These are phyloP conservation scores for Hydractinia symbiolongicarpus DNA, from an alignment of 30 jellyfish, hydroid and myxozoan species.

Conservation along the genomic window DNA sequence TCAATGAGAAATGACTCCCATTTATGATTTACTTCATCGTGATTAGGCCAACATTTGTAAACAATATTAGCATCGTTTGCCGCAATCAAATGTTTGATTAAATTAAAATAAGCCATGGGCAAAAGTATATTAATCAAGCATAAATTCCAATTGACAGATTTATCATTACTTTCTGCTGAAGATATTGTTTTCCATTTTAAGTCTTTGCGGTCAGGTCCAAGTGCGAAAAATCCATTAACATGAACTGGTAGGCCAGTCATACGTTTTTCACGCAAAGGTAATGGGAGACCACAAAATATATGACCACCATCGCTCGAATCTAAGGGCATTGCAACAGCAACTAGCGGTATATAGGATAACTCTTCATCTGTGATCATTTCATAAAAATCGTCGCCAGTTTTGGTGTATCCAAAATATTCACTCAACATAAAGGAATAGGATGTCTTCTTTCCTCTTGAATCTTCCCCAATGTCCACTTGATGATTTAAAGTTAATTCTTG, in stretches of 20 bases:
- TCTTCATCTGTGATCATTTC: constrained; percentile 24
- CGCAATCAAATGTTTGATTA: constrained; percentile 21
- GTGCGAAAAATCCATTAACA: constrained; percentile 74
- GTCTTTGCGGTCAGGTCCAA: constrained; percentile 70
- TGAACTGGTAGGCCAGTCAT: constrained; percentile 76
- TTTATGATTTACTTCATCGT: constrained; percentile 40
- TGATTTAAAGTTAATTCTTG: constrained; percentile 20
- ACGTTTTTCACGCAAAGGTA: constrained; percentile 41
- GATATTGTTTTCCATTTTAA: constrained; percentile 58
- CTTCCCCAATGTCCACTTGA: neutral
- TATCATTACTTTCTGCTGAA: constrained; percentile 29
- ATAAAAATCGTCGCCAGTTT: neutral
- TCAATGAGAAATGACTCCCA: constrained; percentile 37
- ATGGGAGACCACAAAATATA: constrained; percentile 62
- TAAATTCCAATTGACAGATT: constrained; percentile 47
- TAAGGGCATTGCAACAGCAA: constrained; percentile 41
- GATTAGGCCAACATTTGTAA: constrained; percentile 40
- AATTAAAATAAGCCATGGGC: constrained; percentile 42
- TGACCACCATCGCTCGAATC: constrained; percentile 46
- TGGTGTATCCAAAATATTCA: constrained; percentile 29
- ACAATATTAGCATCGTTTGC: neutral
- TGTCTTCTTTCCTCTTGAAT: neutral
- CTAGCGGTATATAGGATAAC: constrained; percentile 46
- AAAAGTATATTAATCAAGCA: constrained; percentile 36
- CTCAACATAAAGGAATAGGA: constrained; percentile 5